phyloP scores from a whole-genome alignment of 2,797 vertebrate genomes.

The Mallotus villosus region DNA sequence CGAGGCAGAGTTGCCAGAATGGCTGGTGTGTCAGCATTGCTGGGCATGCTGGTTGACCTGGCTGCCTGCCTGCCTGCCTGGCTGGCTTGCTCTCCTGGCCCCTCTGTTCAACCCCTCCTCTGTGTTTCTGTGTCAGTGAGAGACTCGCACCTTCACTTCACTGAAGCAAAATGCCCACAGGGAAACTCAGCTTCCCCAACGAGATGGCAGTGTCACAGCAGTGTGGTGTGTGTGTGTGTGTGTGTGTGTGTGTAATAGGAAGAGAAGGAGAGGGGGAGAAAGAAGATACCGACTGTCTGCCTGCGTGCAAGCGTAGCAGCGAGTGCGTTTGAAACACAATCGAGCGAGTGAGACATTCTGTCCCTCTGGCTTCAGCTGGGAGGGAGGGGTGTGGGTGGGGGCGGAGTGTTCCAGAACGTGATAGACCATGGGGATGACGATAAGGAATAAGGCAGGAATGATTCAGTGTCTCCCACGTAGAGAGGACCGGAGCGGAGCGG shows the following conservation, averaged over 20 bases:
- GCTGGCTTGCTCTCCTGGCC: background rate
- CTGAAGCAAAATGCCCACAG: background rate
- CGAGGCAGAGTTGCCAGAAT: background rate
- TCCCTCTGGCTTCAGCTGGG: slow-evolving; percentile 33
- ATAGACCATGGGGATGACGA: slow-evolving; percentile 23
- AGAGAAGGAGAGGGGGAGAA: background rate
- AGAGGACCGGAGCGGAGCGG: background rate
- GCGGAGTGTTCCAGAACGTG: slow-evolving; percentile 40
- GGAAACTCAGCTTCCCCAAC: background rate
- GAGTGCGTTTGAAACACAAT: slow-evolving; percentile 15
- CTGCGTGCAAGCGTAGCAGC: background rate
- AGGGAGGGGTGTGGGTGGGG: slow-evolving; percentile 35
- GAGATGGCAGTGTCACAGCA: background rate
- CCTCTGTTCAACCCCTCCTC: background rate
- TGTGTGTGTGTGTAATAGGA: slow-evolving; percentile 2
- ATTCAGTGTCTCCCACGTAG: slow-evolving; percentile 18
- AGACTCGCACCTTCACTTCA: background rate
- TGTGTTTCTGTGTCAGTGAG: slow-evolving; percentile 1
- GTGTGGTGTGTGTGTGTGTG: background rate
- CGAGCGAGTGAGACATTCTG: slow-evolving; percentile 39
- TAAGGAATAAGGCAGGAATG: slow-evolving; percentile 29
- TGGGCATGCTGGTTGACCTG: background rate
- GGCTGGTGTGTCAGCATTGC: too few species aligned
- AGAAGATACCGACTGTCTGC: background rate
- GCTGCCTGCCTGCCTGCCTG: slow-evolving; percentile 7